Evolutionary conservation across 2,888 invertebrate species (phyloP), one percentile per base, ranked within the genome.

Genomic region (Pyrrhosoma nymphula): DNA sequence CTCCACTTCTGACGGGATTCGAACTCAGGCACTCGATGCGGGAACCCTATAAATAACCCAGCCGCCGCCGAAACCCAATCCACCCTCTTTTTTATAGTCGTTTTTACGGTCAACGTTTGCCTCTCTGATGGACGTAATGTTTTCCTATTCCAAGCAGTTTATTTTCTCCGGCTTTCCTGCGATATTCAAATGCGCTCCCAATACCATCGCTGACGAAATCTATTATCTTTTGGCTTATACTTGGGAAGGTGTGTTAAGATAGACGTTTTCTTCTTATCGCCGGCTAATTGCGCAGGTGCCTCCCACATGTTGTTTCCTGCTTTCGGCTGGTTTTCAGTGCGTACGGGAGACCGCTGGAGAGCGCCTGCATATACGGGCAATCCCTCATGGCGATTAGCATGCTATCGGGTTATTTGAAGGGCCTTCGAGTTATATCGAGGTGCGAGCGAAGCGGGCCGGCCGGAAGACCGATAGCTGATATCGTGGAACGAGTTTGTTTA

Each of bases 341-440:
- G 47, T 18, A 55, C 26, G 26, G 26, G 56, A 47, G 16, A 35
- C 16, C 69, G 47, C 35, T 47, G 47, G 20, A 75, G 35, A 82
- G 14, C 23, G 93, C 30, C n/a, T 39, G 75, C 93, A 93, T 93
- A 60, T 60, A 93, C 69, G 93, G 93, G 93, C 47, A 12, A 35
- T 39, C 93, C 39, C 63, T 69, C 93, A 69, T 69, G 47, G 55
- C 69, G 93, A 93, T 93, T 93, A 93, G 93, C 16, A 6, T 10
- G 47, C 69, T 93, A 93, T 93, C 93, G n/a, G 63, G 35, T 26
- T n/a, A 16, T 35, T 23, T 12, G 47, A 93, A 69, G 75, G 60
- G n/a, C 69, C 93, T 47, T 75, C 69, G 93, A 47, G 63, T n/a
- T 18, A 35, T 93, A 93, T 93, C 93, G 35, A 39, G 69, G 93